Evolutionary conservation across 2,797 vertebrate genomes (phyloP).

Genomic region (Megalops cyprinoides): DNA sequence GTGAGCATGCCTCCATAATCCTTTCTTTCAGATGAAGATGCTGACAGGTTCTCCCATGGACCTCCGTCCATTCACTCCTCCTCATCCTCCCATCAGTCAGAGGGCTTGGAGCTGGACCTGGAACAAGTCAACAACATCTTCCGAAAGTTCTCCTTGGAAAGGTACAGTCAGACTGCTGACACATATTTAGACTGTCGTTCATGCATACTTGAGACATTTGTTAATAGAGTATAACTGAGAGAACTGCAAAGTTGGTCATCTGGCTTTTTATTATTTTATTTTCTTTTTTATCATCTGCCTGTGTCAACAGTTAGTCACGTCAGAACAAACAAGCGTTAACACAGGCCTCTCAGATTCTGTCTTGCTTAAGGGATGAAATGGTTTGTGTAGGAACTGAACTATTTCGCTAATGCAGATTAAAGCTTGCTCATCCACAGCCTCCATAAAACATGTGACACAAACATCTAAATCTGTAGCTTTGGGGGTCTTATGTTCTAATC

Average conservation of each 20-base stretch:
- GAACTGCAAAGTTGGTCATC: neutral
- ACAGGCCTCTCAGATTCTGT: neutral
- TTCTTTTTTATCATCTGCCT: neutral
- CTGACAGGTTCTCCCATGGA: constrained; percentile 73
- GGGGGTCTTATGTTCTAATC: neutral
- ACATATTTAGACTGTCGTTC: neutral
- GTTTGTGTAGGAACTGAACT: neutral
- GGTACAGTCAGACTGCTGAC: constrained; percentile 68
- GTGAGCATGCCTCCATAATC: neutral
- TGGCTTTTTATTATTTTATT: neutral
- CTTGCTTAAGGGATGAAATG: neutral
- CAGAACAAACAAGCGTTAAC: neutral
- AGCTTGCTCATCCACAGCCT: neutral
- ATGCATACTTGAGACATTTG: neutral
- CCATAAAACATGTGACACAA: neutral
- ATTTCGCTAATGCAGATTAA: constrained; percentile 7
- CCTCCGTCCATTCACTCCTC: constrained; percentile 91
- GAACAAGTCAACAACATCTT: constrained; percentile 95
- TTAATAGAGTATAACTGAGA: neutral
- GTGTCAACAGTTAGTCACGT: neutral
- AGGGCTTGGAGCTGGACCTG: constrained; percentile 88
- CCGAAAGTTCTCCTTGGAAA: constrained; percentile 91
- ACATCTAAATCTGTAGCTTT: neutral
- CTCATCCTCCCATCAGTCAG: constrained; percentile 94
- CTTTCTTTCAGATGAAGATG: constrained; percentile 79